These are phyloP conservation scores for Cenopis cana DNA, from an alignment of 2,888 invertebrate species.

Conservation along the genomic window DNA sequence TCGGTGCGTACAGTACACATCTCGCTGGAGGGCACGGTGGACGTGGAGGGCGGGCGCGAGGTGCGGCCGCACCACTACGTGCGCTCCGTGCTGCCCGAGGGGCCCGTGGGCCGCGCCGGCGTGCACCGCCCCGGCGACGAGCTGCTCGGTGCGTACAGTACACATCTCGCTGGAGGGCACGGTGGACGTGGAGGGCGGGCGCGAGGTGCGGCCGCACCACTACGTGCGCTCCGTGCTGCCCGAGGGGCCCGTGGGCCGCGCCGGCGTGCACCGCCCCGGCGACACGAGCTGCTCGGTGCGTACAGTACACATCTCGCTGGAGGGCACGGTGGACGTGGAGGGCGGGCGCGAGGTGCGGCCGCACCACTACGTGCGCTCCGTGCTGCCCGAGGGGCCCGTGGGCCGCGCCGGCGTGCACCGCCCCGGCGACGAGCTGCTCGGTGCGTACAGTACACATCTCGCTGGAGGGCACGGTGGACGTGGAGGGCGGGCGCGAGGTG, in stretches of 20 bases:
- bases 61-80: conserved; percentile 99
- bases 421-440: conserved; percentile 99
- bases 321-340: conserved; percentile 99
- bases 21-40: conserved; percentile 99
- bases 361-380: conserved; percentile 99
- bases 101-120: conserved; percentile 97
- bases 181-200: conserved; percentile 98
- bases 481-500: conserved; percentile 98
- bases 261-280: conserved; percentile 94
- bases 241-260: conserved; percentile 98
- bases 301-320: conserved; percentile 92
- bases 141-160: no score
- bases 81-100: conserved; percentile 97
- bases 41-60: conserved; percentile 98
- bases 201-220: conserved; percentile 99
- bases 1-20: conserved; percentile 89
- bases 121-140: conserved; percentile 97
- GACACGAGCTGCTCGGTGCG: conserved; percentile 94
- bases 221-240: conserved; percentile 98
- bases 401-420: conserved; percentile 95
- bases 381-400: conserved; percentile 98
- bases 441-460: no score
- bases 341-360: conserved; percentile 98
- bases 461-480: conserved; percentile 99
- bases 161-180: no score